Percentiles rank a stretch among this genome's conserved stretches.
Evolutionary conservation across 2,888 invertebrate species (phyloP).

Genomic region (Caenorhabditis sp.): DNA sequence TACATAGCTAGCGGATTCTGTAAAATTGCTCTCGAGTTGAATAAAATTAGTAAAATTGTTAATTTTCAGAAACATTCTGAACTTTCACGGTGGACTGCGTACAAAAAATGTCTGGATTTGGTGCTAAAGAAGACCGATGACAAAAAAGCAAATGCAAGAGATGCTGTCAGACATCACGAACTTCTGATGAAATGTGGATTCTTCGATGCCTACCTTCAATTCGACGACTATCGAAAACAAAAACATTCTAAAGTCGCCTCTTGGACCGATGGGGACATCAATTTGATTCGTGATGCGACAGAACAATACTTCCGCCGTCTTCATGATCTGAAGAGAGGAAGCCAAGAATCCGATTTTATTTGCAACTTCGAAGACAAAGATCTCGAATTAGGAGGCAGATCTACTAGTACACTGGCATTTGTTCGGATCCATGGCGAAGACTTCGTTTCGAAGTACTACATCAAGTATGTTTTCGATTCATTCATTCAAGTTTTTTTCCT

Average conservation of each 20-base stretch:
- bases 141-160: slow-evolving; percentile 21
- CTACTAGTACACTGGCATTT: slow-evolving; percentile 21
- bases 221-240: slow-evolving; percentile 16
- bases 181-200: slow-evolving; percentile 21
- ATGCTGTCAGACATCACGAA: slow-evolving; percentile 27
- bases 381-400: slow-evolving; percentile 13
- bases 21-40: slow-evolving; percentile 20
- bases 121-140: slow-evolving; percentile 13
- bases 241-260: slow-evolving; percentile 24
- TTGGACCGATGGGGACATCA: slow-evolving; percentile 26
- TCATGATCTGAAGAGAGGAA: slow-evolving; percentile 26
- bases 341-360: slow-evolving; percentile 23
- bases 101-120: slow-evolving; percentile 23
- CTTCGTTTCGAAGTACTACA: slow-evolving; percentile 16
- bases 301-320: slow-evolving; percentile 22
- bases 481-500: slow-evolving; percentile 23
- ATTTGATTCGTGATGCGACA: slow-evolving; percentile 21
- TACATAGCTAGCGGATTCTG: slow-evolving; percentile 11
- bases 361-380: slow-evolving; percentile 19
- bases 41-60: slow-evolving; percentile 15
- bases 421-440: slow-evolving; percentile 29
- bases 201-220: slow-evolving; percentile 25
- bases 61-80: slow-evolving; percentile 30
- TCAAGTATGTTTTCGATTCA: slow-evolving; percentile 35
- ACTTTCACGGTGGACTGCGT: slow-evolving; percentile 20